phyloP scores from a whole-genome alignment of 1,140 invertebrate species.

The Nebria ingens region DNA sequence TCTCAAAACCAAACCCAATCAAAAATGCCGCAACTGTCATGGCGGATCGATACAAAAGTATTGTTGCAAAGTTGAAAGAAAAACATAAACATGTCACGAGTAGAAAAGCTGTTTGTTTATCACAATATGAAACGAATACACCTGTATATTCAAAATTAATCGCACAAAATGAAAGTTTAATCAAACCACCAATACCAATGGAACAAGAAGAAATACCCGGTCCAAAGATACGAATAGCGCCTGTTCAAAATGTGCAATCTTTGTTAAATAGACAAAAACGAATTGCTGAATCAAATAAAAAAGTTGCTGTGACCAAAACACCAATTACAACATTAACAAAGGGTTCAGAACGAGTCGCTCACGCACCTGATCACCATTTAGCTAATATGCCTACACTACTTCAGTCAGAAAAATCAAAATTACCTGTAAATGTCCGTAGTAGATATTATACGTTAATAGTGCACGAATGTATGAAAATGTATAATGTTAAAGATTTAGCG shows the following conservation, averaged over 20 bases:
- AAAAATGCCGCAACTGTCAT: neutral
- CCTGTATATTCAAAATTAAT: neutral
- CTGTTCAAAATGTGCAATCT: constrained; percentile 47
- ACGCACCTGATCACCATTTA: constrained; percentile 41
- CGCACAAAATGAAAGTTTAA: too few relatives aligned
- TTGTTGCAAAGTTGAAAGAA: constrained; percentile 22
- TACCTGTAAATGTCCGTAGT: constrained; percentile 71
- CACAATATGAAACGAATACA: neutral
- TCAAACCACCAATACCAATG: too few relatives aligned
- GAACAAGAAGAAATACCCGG: too few relatives aligned
- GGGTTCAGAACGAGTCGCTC: constrained; percentile 55
- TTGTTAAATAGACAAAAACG: constrained; percentile 47
- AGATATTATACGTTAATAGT: constrained; percentile 79
- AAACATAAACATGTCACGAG: too few relatives aligned
- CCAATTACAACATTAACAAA: constrained; percentile 56
- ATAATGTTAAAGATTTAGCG: constrained; percentile 55
- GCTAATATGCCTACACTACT: constrained; percentile 43
- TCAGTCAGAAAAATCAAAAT: constrained; percentile 67
- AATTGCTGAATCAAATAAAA: constrained; percentile 32
- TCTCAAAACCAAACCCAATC: constrained; percentile 7
- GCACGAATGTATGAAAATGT: constrained; percentile 74
- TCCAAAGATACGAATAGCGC: constrained; percentile 47
- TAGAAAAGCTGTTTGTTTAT: neutral
- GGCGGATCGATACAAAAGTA: constrained; percentile 18
- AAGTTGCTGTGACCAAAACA: constrained; percentile 39